Conservation (phyloP, 2,888 invertebrate species). For the Sphecodes monilicornis region DNA sequence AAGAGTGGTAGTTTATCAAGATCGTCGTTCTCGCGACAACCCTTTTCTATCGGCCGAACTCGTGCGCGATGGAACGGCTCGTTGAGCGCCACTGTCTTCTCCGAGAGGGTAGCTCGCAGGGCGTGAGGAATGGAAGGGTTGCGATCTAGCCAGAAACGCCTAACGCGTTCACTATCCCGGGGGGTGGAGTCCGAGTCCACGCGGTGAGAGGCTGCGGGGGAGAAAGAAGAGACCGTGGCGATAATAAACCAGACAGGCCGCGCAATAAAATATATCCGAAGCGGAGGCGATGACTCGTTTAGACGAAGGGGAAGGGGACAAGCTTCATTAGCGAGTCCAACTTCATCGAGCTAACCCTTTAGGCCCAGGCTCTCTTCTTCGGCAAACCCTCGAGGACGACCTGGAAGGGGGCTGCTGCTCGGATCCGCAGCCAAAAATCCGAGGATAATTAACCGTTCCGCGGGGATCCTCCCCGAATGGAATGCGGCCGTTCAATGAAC, state of each 20-base stretch:
- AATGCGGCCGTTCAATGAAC: conserved; percentile 70
- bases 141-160: conserved; percentile 77
- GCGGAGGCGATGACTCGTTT: conserved; percentile 83
- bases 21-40: conserved; percentile 60
- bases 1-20: conserved; percentile 39
- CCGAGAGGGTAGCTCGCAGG: conserved; percentile 74
- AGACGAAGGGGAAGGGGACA: conserved; percentile 71
- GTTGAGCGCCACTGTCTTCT: conserved; percentile 81
- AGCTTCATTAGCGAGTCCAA: conserved; percentile 83
- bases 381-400: background rate
- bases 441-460: conserved; percentile 77
- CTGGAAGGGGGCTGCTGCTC: background rate
- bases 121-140: conserved; percentile 81
- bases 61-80: conserved; percentile 79
- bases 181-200: conserved; percentile 44
- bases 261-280: conserved; percentile 83
- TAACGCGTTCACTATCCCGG: conserved; percentile 47
- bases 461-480: conserved; percentile 63
- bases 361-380: conserved; percentile 54
- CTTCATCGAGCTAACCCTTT: conserved; percentile 82
- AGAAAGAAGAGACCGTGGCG: conserved; percentile 72
- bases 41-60: conserved; percentile 76
- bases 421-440: conserved; percentile 72
- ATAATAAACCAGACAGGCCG: conserved; percentile 82
- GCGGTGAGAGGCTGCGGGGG: conserved; percentile 39